Base-by-base conservation (phyloP, 2,113 vertebrate genomes). In the Cebus imitator region DNA sequence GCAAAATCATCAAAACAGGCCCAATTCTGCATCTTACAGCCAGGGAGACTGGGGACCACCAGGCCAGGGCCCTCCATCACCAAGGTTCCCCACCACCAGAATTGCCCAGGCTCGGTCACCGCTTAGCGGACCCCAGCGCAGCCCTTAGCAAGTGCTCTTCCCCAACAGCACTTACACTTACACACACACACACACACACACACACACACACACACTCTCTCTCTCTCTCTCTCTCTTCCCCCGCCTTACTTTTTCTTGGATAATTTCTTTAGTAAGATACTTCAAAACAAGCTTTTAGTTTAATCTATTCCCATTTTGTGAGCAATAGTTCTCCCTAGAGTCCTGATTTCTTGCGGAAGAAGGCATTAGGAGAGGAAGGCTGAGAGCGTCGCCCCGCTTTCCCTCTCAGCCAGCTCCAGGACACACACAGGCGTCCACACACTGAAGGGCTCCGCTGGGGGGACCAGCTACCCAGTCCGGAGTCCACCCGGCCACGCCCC, bases 231-330 rank as follows among this genome's bases (percentile, higher is more conserved):
- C 50, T 52, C 50, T 52, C 40, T 27, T 12, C 48, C 10, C 45
- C 8, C 5, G 4, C 18, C 21, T 91, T 48, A 20, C 45, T 73
- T 70, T 40, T 72, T 86, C 84, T 72, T 72, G 37, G 76, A 55
- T 89, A 32, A 64, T 64, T 57, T 95, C 48, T 70, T 57, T 58
- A 76, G 73, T 40, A 55, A 52, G 52, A 45, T 68, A 32, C 75
- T 61, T 87, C 84, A 64, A 95, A 87, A 40, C n/a, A 52, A 75
- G 82, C 70, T 90, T 87, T 95, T 50, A 35, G 45, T 78, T 57
- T 50, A 45, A 83, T 50, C 76, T 57, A 79, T 84, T 93, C 48
- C 68, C 64, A n/a, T 50, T 84, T n/a, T 30, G 45, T 83, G 48
- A 92, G 48, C 70, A 58, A 50, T 8, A 89, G 21, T 61, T 78